These are phyloP conservation scores for Corella eumyota DNA, from an alignment of 23 tunicate genomes.

Conservation along the genomic window DNA sequence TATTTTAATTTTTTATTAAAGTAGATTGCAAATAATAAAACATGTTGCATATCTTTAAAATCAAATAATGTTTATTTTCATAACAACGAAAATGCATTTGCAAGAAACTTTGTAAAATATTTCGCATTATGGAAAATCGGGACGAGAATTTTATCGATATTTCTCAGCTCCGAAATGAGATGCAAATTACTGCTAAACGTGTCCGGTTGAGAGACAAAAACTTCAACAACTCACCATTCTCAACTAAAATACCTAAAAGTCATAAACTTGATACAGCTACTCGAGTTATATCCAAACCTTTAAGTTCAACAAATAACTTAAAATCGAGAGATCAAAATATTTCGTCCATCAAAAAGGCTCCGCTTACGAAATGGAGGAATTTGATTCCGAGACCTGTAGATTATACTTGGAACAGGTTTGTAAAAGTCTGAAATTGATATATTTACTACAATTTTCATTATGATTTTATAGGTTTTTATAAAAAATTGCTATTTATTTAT, in stretches of 20 bases:
- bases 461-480: too few species aligned
- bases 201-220: constrained; percentile 23
- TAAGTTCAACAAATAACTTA: neutral
- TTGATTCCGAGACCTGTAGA: constrained; percentile 48
- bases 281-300: neutral
- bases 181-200: constrained; percentile 34
- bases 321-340: neutral
- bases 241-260: constrained; percentile 7
- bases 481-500: too few species aligned
- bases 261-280: constrained; percentile 9
- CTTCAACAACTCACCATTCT: neutral
- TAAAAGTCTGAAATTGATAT: too few species aligned
- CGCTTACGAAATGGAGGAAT: constrained; percentile 2
- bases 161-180: constrained; percentile 14
- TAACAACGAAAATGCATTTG: neutral
- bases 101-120: neutral
- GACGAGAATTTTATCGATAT: neutral
- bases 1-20: too few species aligned
- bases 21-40: too few species aligned
- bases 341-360: neutral
- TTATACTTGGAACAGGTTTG: constrained; percentile 82
- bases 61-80: neutral
- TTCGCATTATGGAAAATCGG: neutral
- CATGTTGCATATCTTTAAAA: neutral
- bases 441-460: too few species aligned